Base-by-base conservation (phyloP, 1,140 invertebrate species). In the Saccostrea glomerata region DNA sequence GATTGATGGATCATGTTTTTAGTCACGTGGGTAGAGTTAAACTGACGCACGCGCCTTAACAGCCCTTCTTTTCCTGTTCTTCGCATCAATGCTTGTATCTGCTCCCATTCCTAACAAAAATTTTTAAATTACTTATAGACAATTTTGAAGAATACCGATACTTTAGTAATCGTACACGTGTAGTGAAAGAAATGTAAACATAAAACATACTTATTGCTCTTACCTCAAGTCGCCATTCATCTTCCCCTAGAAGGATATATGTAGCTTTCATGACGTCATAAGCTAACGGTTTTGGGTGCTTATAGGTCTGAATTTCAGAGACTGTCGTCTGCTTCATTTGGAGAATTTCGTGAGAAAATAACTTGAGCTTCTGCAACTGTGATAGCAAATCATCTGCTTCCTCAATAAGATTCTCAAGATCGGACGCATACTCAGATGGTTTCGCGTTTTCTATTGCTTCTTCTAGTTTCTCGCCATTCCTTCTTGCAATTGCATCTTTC, bases 191-290 rank as follows among this genome's bases (percentile, higher is more conserved):
- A n/a, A n/a, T n/a, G 30, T 36, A 36, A 36, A 36, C 30, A 36
- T 36, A 36, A 36, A 36, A 36, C 2, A 36, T 36, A 36, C 3
- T 83, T 20, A n/a, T 84, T 20, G 47, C 47, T 47, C 47, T 7
- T 55, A 90, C 89, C 66, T 70, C 82, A 20, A 90, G n/a, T 11
- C 47, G n/a, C n/a, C 70, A 30, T 9, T 15, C 12, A 56, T 84
- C 82, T 83, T 90, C 87, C 13, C 87, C 89, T 11, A 90, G 87
- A 5, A 90, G 30, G 5, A 88, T n/a, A 60, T 87, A 90, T 0
- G 87, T 89, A 23, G 87, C 87, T 70, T 90, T 90, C 89, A 90
- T 87, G 2, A 90, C 77, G 23, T 90, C 87, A 63, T 66, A 83
- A 25, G 87, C 86, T 2, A 90, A 54, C 15, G 66, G 86, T 56